Conservation (phyloP, 2,113 vertebrate species). For the Bambusicola thoracicus region DNA sequence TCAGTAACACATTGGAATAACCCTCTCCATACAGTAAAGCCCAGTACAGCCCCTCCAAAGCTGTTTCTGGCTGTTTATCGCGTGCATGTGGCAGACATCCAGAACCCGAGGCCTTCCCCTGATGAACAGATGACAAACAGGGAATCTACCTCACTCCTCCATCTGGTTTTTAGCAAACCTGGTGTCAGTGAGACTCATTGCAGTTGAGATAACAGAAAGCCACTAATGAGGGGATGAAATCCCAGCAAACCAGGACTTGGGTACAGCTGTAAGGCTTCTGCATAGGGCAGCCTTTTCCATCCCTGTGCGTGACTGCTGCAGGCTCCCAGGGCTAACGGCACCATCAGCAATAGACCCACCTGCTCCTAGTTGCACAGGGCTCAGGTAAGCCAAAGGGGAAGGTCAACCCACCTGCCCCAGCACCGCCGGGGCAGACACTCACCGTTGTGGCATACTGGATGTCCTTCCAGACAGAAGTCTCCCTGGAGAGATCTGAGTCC, state of each 20-base stretch:
- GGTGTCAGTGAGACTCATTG: no score
- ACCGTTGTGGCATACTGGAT: slow-evolving; percentile 85
- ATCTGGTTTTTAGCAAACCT: neutral
- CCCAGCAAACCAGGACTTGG: neutral
- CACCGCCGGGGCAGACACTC: slow-evolving; percentile 48
- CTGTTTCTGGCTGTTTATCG: neutral
- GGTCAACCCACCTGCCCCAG: neutral
- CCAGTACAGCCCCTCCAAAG: neutral
- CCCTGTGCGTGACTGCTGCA: fast-evolving
- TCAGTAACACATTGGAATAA: neutral
- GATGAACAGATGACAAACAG: neutral
- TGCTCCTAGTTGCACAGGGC: fast-evolving
- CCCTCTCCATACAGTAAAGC: neutral
- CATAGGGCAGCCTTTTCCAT: neutral
- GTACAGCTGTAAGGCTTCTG: neutral
- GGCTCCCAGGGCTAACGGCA: neutral
- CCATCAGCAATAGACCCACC: neutral
- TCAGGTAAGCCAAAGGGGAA: neutral
- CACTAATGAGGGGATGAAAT: neutral
- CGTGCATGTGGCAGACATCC: fast-evolving
- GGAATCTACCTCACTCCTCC: neutral
- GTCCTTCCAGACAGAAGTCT: slow-evolving; percentile 87
- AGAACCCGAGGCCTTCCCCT: neutral
- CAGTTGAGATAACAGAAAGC: neutral
- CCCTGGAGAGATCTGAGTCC: slow-evolving; percentile 83